Percentiles rank a stretch among this genome's conserved stretches.
Conservation (phyloP, 1,140 invertebrate species). For the Orchesella cincta region DNA sequence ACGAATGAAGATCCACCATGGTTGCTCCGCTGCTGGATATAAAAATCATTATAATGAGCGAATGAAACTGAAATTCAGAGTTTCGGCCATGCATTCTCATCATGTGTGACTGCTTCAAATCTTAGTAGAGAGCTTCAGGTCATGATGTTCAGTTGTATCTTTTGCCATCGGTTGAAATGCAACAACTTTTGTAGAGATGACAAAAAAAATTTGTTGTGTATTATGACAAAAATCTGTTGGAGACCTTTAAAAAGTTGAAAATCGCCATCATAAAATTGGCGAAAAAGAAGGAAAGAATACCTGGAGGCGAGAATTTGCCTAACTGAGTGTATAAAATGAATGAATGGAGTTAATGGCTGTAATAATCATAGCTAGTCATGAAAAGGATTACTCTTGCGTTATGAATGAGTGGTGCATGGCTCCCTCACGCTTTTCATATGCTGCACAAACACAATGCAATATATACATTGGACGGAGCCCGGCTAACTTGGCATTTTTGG, state of each 20-base stretch:
- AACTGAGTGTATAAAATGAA: conserved; percentile 16
- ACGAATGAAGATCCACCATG: conserved; percentile 29
- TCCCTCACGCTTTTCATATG: neutral
- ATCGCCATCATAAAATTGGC: neutral
- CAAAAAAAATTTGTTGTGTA: neutral
- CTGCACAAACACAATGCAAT: neutral
- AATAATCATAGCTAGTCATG: conserved; percentile 20
- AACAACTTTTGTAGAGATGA: neutral
- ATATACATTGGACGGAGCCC: neutral
- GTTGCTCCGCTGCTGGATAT: conserved; percentile 12
- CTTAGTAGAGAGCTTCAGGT: neutral
- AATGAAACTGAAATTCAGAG: conserved; percentile 18
- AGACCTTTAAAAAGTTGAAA: neutral
- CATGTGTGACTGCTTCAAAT: neutral
- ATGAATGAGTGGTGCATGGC: neutral
- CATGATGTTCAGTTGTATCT: neutral
- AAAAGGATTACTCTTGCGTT: conserved; percentile 14
- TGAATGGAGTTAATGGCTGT: conserved; percentile 19
- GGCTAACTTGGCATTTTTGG: neutral
- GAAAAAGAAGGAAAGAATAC: neutral
- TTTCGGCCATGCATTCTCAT: neutral
- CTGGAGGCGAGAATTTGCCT: neutral
- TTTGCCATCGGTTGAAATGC: neutral
- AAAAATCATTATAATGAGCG: conserved; percentile 13
- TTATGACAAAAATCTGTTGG: neutral